phyloP scores from a whole-genome alignment of 2,113 vertebrate species.

The Polyodon spathula region DNA sequence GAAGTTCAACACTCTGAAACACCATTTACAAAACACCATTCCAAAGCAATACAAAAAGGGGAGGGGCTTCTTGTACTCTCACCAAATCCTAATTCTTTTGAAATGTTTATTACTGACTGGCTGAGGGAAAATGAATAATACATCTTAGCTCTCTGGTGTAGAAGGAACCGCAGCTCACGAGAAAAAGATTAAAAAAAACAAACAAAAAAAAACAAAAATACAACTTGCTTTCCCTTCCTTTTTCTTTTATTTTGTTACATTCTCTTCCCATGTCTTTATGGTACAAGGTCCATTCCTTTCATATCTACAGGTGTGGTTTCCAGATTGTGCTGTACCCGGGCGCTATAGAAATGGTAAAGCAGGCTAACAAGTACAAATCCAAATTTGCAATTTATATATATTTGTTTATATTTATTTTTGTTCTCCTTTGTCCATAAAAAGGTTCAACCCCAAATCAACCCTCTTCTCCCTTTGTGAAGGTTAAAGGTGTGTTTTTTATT shows the following conservation, averaged over 20 bases:
- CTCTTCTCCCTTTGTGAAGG: neutral
- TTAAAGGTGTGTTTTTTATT: too few relatives aligned
- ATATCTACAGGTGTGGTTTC: neutral
- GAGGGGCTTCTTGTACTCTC: constrained; percentile 33
- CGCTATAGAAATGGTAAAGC: too few relatives aligned
- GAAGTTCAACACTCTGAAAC: too few relatives aligned
- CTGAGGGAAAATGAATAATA: constrained; percentile 52
- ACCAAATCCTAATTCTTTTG: constrained; percentile 60
- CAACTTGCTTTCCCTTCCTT: neutral
- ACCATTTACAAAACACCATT: neutral
- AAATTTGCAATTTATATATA: neutral
- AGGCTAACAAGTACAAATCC: neutral
- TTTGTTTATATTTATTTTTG: too few relatives aligned
- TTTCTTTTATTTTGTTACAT: neutral
- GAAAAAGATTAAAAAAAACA: constrained; percentile 39
- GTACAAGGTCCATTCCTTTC: neutral
- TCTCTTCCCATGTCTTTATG: neutral
- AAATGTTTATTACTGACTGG: constrained; percentile 65
- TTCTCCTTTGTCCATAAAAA: neutral
- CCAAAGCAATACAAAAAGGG: constrained; percentile 26
- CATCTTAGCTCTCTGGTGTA: constrained; percentile 65
- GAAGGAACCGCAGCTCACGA: constrained; percentile 58
- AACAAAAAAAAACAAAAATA: constrained; percentile 18
- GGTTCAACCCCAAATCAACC: neutral
- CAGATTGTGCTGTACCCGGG: too few relatives aligned